A percentile compares a stretch with the other conserved stretches of the same genome.
Conservation (phyloP, 2,113 vertebrate species). For the Nothoprocta perdicaria region DNA sequence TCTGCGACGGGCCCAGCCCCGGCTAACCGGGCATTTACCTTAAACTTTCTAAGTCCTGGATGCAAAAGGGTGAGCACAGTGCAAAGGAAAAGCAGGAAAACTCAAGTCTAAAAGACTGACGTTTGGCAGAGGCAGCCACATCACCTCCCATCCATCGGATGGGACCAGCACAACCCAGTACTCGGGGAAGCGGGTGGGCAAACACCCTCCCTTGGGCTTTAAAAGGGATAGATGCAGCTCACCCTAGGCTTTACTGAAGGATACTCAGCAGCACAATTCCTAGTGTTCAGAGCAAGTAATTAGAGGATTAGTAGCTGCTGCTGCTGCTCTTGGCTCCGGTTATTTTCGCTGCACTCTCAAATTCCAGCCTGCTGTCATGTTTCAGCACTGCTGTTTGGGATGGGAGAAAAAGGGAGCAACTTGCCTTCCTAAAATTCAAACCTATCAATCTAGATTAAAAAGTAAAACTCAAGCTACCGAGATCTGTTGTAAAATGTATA, state of each 20-base stretch:
- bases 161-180: slow-evolving; percentile 44
- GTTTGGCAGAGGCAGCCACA: background rate
- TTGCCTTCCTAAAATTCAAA: slow-evolving; percentile 30
- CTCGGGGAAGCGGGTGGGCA: background rate
- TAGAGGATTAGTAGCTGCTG: slow-evolving; percentile 57
- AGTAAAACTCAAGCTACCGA: slow-evolving; percentile 38
- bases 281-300: slow-evolving; percentile 62
- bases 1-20: background rate
- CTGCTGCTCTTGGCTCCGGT: background rate
- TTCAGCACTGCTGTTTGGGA: background rate
- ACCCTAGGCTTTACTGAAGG: slow-evolving; percentile 11
- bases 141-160: background rate
- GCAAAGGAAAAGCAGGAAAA: slow-evolving; percentile 3
- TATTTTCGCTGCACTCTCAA: slow-evolving; percentile 50
- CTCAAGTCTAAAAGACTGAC: background rate
- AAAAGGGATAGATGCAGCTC: slow-evolving; percentile 55
- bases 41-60: background rate
- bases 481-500: background rate
- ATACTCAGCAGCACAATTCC: slow-evolving; percentile 62
- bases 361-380: slow-evolving; percentile 20
- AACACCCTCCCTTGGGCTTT: slow-evolving; percentile 46
- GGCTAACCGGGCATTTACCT: fast-evolving
- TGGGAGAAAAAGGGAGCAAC: background rate
- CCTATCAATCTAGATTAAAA: background rate
- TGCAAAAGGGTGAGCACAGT: background rate